These are phyloP conservation scores for Cinclus cinclus DNA, from an alignment of 2,113 vertebrate species.

Conservation along the genomic window DNA sequence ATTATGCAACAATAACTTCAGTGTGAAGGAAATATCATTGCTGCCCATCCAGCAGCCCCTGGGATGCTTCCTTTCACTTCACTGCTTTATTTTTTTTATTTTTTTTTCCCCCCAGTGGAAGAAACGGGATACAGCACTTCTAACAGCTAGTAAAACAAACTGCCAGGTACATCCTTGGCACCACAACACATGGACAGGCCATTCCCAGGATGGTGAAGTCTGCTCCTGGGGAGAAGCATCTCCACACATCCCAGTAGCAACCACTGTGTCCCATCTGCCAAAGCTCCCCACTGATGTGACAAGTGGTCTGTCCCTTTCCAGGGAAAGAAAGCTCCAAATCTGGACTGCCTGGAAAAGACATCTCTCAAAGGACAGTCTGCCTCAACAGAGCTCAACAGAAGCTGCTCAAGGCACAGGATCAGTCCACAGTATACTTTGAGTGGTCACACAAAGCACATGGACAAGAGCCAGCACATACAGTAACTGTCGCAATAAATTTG, in stretches of 20 bases:
- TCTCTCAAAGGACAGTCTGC: not conserved
- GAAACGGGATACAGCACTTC: not conserved
- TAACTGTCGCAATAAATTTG: not conserved
- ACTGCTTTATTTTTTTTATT: not conserved
- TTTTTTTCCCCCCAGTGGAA: too few relatives aligned
- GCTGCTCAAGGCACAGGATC: not conserved
- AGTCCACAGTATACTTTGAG: not conserved
- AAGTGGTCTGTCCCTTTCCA: not conserved
- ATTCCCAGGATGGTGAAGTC: not conserved
- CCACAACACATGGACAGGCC: not conserved
- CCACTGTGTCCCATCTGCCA: not conserved
- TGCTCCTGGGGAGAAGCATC: not conserved
- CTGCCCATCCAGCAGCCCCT: not conserved
- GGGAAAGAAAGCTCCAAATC: not conserved
- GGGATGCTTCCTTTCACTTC: not conserved
- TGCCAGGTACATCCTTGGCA: not conserved
- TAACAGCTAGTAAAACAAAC: not conserved
- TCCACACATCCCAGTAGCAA: not conserved
- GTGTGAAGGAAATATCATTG: not conserved
- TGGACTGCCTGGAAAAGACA: not conserved
- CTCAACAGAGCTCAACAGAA: not conserved
- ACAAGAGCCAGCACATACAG: slow-evolving; percentile 14
- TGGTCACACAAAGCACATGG: not conserved
- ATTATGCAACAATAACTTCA: not conserved
- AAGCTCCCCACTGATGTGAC: not conserved